These are phyloP conservation scores for Strigamia crassipes DNA, from an alignment of 2,888 invertebrate species.

Conservation along the genomic window DNA sequence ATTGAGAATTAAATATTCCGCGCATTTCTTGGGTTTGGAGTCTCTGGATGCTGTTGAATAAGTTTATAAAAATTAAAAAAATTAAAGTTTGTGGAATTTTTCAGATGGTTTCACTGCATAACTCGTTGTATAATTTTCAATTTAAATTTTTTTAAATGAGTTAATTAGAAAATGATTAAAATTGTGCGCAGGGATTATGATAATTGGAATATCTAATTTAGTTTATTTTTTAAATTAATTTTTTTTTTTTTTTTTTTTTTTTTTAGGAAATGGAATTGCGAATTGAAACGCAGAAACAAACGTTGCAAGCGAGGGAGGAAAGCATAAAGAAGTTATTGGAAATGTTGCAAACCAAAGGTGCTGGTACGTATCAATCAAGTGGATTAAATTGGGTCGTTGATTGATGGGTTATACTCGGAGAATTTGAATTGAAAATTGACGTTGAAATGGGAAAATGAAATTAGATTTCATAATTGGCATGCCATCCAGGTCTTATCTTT, in stretches of 20 bases:
- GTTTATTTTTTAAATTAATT: constrained; percentile 49
- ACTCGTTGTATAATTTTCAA: constrained; percentile 3
- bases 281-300: constrained; percentile 98
- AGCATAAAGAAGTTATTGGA: constrained; percentile 98
- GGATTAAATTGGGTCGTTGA: neutral
- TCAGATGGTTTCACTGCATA: no score
- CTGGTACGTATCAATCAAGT: constrained; percentile 72
- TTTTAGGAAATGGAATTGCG: constrained; percentile 89
- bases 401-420: no score
- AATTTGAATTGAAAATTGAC: no score
- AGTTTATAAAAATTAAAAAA: no score
- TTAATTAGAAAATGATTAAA: constrained; percentile 8
- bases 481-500: neutral
- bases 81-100: no score
- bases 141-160: neutral
- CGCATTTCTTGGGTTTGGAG: neutral
- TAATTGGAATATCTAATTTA: neutral
- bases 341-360: constrained; percentile 96
- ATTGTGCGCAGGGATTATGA: no score
- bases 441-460: neutral
- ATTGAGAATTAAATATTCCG: neutral
- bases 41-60: neutral
- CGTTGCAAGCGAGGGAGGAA: constrained; percentile 92
- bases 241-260: constrained; percentile 39
- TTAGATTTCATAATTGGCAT: neutral